Conservation (phyloP, 2,113 vertebrate species). For the Sylvilagus bachmani region DNA sequence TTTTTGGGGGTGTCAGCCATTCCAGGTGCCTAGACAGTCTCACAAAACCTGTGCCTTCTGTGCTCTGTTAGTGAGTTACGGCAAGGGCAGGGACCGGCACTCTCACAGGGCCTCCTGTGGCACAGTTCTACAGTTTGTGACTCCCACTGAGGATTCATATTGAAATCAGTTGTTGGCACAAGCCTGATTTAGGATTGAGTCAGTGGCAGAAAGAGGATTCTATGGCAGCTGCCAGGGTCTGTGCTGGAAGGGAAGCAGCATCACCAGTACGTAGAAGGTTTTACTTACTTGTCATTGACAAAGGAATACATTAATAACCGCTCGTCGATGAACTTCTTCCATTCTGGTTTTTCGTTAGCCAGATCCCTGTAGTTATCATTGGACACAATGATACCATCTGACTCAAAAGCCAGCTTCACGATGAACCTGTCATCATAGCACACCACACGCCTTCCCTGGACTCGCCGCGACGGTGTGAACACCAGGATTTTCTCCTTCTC, state of each 20-base stretch:
- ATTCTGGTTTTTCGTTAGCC: slow-evolving; percentile 97
- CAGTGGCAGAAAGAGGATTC: background rate
- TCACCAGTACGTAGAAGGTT: background rate
- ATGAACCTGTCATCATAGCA: slow-evolving; percentile 99
- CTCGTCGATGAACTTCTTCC: slow-evolving; percentile 99
- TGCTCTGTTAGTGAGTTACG: background rate
- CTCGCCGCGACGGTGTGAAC: slow-evolving; percentile 96
- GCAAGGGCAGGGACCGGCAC: background rate
- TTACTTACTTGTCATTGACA: slow-evolving; percentile 98
- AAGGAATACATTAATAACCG: slow-evolving; percentile 99
- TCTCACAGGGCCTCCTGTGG: background rate
- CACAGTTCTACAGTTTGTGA: background rate
- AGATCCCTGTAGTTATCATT: slow-evolving; percentile 99
- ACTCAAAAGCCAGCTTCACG: slow-evolving; percentile 97
- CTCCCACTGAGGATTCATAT: background rate
- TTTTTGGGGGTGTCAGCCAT: background rate
- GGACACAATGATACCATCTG: slow-evolving; percentile 98
- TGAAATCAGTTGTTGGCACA: background rate
- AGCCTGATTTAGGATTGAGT: background rate
- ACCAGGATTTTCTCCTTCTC: slow-evolving; percentile 98
- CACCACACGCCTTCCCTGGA: slow-evolving; percentile 97
- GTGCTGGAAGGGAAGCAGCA: background rate
- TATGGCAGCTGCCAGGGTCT: background rate
- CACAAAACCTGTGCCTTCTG: background rate
- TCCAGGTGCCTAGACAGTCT: background rate